Conservation (phyloP, 2,888 invertebrate species). For the Zelleria hepariella region DNA sequence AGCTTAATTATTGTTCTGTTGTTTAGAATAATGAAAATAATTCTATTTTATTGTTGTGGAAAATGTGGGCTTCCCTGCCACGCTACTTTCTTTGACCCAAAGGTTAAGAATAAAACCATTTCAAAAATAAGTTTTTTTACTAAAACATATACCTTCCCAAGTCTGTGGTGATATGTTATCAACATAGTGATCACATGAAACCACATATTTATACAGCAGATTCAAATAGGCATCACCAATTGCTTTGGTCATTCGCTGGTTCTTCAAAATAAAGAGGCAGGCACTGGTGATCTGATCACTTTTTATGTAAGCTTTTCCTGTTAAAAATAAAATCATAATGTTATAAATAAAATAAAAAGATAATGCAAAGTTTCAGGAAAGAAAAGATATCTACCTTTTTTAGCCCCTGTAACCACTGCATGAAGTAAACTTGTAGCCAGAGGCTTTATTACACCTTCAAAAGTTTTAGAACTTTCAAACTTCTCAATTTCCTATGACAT, state of each 20-base stretch:
- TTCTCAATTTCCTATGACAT: slow-evolving; percentile 66
- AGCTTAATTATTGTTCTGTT: no score
- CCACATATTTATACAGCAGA: slow-evolving; percentile 67
- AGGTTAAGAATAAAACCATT: no score
- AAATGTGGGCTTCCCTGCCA: no score
- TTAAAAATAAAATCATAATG: no score
- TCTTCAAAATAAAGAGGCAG: slow-evolving; percentile 46
- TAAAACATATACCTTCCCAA: slow-evolving; percentile 68
- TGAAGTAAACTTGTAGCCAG: slow-evolving; percentile 48
- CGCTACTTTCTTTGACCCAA: no score
- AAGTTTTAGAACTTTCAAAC: slow-evolving; percentile 54
- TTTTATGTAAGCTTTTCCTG: slow-evolving; percentile 41
- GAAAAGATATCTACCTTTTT: slow-evolving; percentile 40
- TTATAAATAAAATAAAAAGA: no score
- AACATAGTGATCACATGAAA: slow-evolving; percentile 64
- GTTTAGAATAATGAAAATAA: no score
- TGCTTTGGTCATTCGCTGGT: slow-evolving; percentile 35
- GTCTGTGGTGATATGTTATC: slow-evolving; percentile 55
- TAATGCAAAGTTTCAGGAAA: background rate
- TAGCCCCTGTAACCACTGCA: slow-evolving; percentile 53
- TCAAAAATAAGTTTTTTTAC: background rate
- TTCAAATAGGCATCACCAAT: slow-evolving; percentile 68
- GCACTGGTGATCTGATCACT: slow-evolving; percentile 47
- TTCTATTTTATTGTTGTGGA: no score
- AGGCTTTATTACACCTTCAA: slow-evolving; percentile 39